A percentile compares a stretch with the other conserved stretches of the same genome.
Evolutionary conservation across 2,888 invertebrate species (phyloP).

Genomic region (Microctonus aethiopoides): DNA sequence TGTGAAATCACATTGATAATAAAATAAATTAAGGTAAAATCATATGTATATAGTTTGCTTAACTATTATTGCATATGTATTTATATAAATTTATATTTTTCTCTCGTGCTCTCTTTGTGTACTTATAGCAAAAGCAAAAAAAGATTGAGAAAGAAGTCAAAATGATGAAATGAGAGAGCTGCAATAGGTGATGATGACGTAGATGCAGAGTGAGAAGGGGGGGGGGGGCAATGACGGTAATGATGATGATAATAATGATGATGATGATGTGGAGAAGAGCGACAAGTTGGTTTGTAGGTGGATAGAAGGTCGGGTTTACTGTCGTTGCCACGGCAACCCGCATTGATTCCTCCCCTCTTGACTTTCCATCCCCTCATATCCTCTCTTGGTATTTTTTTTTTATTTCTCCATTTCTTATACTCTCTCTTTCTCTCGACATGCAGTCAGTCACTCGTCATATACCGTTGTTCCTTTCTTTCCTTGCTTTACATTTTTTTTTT

Average conservation of each 20-base stretch:
- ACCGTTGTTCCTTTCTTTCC: constrained; percentile 12
- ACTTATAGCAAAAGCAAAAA: too few species aligned
- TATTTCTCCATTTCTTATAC: constrained; percentile 29
- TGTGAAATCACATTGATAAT: too few species aligned
- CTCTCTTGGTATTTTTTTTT: constrained; percentile 22
- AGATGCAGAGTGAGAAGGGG: background rate
- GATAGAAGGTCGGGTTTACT: constrained; percentile 59
- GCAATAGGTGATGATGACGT: too few species aligned
- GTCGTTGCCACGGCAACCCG: constrained; percentile 64
- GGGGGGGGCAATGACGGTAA: background rate
- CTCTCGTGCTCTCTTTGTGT: too few species aligned
- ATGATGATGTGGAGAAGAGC: constrained; percentile 5
- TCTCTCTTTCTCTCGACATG: constrained; percentile 25
- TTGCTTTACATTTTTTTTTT: constrained; percentile 17
- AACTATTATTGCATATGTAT: too few species aligned
- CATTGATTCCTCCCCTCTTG: constrained; percentile 65
- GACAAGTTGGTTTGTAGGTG: constrained; percentile 42
- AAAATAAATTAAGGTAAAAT: too few species aligned
- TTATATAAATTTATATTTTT: too few species aligned
- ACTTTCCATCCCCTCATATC: constrained; percentile 27
- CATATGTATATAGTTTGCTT: too few species aligned
- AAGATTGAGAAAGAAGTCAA: too few species aligned
- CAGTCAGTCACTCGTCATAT: constrained; percentile 18
- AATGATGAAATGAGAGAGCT: too few species aligned
- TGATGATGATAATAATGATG: constrained; percentile 13